Conservation (phyloP, 2,888 invertebrate species). For the Ochlodes sylvanus region DNA sequence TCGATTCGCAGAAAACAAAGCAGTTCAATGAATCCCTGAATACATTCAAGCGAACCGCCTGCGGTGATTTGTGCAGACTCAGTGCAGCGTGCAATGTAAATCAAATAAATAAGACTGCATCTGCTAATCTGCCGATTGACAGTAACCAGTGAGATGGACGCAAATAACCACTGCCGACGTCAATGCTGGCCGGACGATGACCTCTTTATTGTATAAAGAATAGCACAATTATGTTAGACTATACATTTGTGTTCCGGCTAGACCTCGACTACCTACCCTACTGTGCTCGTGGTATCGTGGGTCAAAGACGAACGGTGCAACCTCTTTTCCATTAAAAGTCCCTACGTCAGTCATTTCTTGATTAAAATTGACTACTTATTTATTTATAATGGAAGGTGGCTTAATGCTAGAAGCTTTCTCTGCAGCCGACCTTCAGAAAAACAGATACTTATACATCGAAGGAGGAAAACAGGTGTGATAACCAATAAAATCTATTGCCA, state of each 20-base stretch:
- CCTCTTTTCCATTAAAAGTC: no score
- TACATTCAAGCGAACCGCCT: conserved; percentile 41
- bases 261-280: no score
- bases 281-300: no score
- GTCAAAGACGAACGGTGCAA: no score
- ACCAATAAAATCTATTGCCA: no score
- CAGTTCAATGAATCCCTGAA: conserved; percentile 53
- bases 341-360: no score
- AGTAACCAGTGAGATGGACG: conserved; percentile 65
- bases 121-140: conserved; percentile 68
- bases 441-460: no score
- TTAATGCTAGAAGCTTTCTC: no score
- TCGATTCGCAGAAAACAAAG: conserved; percentile 39
- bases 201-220: conserved; percentile 52
- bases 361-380: no score
- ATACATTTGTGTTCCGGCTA: background rate
- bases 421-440: no score
- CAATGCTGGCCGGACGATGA: conserved; percentile 64
- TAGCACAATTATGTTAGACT: background rate
- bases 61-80: conserved; percentile 48
- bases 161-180: conserved; percentile 70
- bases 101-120: conserved; percentile 57
- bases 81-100: conserved; percentile 47
- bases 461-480: no score
- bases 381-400: no score